Conservation (phyloP, 2,113 vertebrate species). For the Heterocephalus glaber region DNA sequence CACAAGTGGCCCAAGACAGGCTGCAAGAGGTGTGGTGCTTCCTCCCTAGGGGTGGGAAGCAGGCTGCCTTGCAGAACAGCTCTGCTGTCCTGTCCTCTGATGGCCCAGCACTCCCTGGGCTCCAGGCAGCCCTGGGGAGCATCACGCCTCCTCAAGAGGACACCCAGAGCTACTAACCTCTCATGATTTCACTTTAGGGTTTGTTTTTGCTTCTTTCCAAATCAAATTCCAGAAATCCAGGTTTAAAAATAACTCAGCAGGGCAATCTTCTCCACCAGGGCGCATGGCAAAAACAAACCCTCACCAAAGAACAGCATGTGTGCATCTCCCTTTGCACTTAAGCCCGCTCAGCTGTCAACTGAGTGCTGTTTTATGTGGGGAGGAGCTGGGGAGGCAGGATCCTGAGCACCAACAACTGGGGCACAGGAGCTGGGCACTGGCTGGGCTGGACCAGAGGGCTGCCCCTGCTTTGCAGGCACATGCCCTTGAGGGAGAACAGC, state of each 20-base stretch:
- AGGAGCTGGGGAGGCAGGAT: constrained; percentile 28
- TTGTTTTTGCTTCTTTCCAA: background rate
- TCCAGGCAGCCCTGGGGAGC: background rate
- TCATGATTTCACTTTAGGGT: constrained; percentile 39
- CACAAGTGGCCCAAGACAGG: background rate
- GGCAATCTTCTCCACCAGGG: constrained; percentile 58
- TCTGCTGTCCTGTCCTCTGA: background rate
- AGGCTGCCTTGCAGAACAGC: background rate
- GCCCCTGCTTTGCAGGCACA: background rate
- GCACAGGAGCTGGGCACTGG: background rate
- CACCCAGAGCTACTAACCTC: background rate
- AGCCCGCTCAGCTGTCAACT: constrained; percentile 68
- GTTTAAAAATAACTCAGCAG: constrained; percentile 79
- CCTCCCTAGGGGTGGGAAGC: background rate
- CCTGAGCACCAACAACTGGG: background rate
- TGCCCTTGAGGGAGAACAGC: constrained; percentile 52
- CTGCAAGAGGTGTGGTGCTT: rapidly evolving
- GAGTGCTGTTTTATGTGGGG: background rate
- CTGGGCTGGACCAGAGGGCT: background rate
- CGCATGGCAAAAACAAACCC: constrained; percentile 74
- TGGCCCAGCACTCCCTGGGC: background rate
- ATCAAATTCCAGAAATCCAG: constrained; percentile 78
- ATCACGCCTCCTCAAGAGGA: background rate
- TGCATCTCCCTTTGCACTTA: constrained; percentile 77
- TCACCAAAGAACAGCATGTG: constrained; percentile 11